Conservation (phyloP, 2,113 vertebrate genomes). For the Archocentrus centrarchus region DNA sequence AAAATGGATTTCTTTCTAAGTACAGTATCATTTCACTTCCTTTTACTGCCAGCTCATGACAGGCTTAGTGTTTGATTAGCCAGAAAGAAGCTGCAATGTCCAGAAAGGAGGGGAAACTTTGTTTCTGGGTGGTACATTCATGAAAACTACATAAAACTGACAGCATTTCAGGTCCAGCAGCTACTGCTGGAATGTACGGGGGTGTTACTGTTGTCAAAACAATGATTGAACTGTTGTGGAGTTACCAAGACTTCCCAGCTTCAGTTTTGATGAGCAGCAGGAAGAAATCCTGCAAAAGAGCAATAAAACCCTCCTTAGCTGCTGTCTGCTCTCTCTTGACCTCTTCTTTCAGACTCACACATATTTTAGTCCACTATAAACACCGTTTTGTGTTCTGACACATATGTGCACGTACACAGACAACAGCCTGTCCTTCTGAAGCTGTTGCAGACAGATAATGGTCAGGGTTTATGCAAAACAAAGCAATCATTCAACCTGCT, state of each 20-base stretch:
- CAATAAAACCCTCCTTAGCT: neutral
- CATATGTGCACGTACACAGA: slow-evolving; percentile 8
- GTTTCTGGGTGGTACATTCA: slow-evolving; percentile 21
- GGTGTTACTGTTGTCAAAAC: slow-evolving; percentile 68
- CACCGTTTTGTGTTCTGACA: neutral
- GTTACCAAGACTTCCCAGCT: slow-evolving; percentile 37
- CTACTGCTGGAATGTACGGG: slow-evolving; percentile 56
- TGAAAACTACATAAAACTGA: slow-evolving; percentile 18
- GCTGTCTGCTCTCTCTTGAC: neutral
- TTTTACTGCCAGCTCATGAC: neutral
- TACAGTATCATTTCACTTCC: neutral
- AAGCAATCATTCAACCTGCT: neutral
- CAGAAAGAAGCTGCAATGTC: slow-evolving; percentile 21
- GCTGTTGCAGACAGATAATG: neutral
- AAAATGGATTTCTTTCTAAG: slow-evolving; percentile 32
- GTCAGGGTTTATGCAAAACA: slow-evolving; percentile 37
- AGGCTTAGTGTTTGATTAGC: neutral
- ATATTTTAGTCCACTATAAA: slow-evolving; percentile 17
- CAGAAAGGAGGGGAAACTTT: neutral
- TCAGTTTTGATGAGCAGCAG: slow-evolving; percentile 29
- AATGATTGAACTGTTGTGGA: slow-evolving; percentile 63
- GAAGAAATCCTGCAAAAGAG: neutral
- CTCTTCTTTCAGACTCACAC: slow-evolving; percentile 12
- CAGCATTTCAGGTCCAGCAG: neutral
- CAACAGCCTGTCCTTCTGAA: neutral